These are phyloP conservation scores for Maniola jurtina DNA, from an alignment of 1,140 invertebrate genomes.

Conservation along the genomic window DNA sequence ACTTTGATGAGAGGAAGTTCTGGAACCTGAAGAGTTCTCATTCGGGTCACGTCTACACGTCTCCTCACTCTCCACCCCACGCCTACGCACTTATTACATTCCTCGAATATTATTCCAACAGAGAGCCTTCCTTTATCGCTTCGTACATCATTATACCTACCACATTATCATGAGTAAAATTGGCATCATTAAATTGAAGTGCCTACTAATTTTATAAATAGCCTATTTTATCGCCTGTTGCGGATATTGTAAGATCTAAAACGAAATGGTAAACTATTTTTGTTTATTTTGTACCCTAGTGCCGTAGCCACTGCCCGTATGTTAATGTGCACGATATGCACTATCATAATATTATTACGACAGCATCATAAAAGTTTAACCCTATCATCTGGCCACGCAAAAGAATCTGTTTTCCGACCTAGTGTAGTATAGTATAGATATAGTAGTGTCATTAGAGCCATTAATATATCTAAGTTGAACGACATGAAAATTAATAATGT, in stretches of 20 bases:
- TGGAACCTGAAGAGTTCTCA: conserved; percentile 13
- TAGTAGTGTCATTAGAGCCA: too few relatives aligned
- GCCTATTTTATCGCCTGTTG: background rate
- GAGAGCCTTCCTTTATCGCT: conserved; percentile 38
- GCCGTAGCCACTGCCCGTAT: too few relatives aligned
- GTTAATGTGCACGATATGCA: too few relatives aligned
- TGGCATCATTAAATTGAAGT: conserved; percentile 18
- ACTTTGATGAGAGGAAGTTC: too few relatives aligned
- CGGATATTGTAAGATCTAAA: background rate
- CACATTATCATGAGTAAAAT: background rate
- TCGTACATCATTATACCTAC: conserved; percentile 21
- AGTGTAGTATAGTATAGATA: too few relatives aligned
- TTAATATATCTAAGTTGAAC: too few relatives aligned
- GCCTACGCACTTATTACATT: conserved; percentile 63
- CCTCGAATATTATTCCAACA: conserved; percentile 51
- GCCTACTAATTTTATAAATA: background rate
- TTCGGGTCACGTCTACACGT: conserved; percentile 47
- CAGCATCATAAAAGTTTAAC: too few relatives aligned
- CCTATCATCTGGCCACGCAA: too few relatives aligned
- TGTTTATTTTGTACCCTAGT: too few relatives aligned
- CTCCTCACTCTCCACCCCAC: conserved; percentile 32
- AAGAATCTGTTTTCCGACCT: too few relatives aligned
- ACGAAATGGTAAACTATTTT: background rate
- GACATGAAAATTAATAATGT: too few relatives aligned
- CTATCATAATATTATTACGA: too few relatives aligned